Base-by-base conservation (phyloP, 2,888 invertebrate genomes). In the Drosophila robusta region DNA sequence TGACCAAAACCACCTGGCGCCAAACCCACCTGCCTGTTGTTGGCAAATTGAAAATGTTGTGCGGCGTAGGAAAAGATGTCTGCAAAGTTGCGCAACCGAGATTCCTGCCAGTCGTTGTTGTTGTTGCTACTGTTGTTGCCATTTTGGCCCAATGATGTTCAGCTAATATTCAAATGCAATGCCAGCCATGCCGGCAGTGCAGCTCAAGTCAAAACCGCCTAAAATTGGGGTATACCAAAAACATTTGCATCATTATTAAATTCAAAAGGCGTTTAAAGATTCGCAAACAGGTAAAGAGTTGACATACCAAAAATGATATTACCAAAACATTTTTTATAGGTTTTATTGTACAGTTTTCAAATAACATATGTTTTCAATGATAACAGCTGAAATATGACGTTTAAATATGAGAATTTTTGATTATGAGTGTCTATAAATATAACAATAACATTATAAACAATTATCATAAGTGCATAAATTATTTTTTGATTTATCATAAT, bases 11-110 rank as follows among this genome's bases (percentile, higher is more conserved):
- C 63, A 62, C 63, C 63, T 63, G 63, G 49, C 61, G 49, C 49
- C 41, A 47, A 16, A 8, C 46, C 68, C 34, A 61, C 50, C 61
- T 41, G 50, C 12, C n/a, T 64, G 52, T 70, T 67, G 70, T 49
- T 64, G 66, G 75, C 70, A 83, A 86, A 81, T 84, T 86, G 83
- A 86, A 83, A 83, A 86, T 81, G 77, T 77, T 78, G 64, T 72
- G 75, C 70, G 75, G 70, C 73, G 41, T 46, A 56, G 70, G 29
- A 61, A 56, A 72, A 63, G 56, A 68, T 75, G 80, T 82, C 75
- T 75, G 67, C 67, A 68, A 83, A 81, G 81, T 83, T 84, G 66
- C 49, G 58, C 64, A 70, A 66, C 55, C 68, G 70, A 76, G 66
- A 76, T 81, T 78, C 70, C 66, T 32, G 52, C 12, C 36, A 50